phyloP scores from a whole-genome alignment of 2,797 vertebrate species.

The Danio kyathit region DNA sequence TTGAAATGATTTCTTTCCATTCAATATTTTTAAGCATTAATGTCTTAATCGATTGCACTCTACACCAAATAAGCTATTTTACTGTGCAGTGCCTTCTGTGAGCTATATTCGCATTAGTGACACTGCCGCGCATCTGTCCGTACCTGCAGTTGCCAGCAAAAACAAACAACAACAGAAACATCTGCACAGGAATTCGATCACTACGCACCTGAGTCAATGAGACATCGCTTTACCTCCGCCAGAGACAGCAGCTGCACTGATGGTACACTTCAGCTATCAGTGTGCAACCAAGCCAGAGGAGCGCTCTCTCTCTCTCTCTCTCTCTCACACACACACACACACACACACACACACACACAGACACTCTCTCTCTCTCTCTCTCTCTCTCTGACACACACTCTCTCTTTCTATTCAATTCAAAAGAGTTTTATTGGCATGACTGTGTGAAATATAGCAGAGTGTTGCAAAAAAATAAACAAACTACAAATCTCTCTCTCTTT shows the following conservation, averaged over 20 bases:
- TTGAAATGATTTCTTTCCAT: not conserved
- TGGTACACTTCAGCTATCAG: constrained; percentile 77
- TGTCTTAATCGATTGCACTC: constrained; percentile 43
- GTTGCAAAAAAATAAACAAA: no score
- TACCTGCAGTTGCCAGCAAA: constrained; percentile 52
- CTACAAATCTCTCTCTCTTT: no score
- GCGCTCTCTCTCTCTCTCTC: constrained; percentile 40
- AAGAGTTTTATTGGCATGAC: no score
- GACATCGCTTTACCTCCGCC: constrained; percentile 76
- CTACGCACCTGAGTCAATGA: constrained; percentile 82
- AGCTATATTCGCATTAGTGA: not conserved
- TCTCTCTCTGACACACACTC: constrained; percentile 31
- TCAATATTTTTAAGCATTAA: constrained; percentile 16
- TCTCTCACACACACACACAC: no score
- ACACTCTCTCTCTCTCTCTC: constrained; percentile 14
- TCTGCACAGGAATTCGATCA: constrained; percentile 56
- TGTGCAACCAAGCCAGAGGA: constrained; percentile 51
- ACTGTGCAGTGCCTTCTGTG: constrained; percentile 21
- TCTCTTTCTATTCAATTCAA: not conserved
- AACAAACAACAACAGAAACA: constrained; percentile 13
- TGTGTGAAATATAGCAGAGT: no score
- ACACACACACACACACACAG: no score
- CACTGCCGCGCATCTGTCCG: constrained; percentile 29
- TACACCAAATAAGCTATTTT: constrained; percentile 21
- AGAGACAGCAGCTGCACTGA: constrained; percentile 76